Base-by-base conservation (phyloP, 2,888 invertebrate genomes). In the Iphiclides podalirius region DNA sequence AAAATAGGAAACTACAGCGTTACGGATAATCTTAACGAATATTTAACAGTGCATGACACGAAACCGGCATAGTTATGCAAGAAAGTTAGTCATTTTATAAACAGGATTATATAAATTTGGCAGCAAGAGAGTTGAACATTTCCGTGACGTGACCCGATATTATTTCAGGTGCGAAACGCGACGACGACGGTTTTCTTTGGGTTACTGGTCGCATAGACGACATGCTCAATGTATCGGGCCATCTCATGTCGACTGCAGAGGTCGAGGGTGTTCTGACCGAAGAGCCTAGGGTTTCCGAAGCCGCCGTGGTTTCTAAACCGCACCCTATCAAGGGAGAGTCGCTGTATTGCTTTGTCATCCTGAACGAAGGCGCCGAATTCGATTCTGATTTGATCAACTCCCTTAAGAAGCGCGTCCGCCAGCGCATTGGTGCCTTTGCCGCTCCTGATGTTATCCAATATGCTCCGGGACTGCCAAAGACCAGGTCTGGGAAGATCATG, bases 401-500 rank as follows among this genome's bases (percentile, higher is more conserved):
- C 59, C 83, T 97, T 11, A 96, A 94, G 74, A 92, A 91, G 59
- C 80, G 92, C 86, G 97, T 99, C 0, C 92, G 99, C 38, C 93
- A 93, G 60, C 94, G 95, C 66, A 99, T 99, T 63, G 99, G 99
- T 1, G 95, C 98, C 0, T 98, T 99, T 77, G 99, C 99, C 0
- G 93, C 95, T 64, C 99, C 99, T 0, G 99, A 99, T 74, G 92
- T 94, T 28, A 94, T 99, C 50, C 99, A 99, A 62, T 92, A 96
- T 75, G 98, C 98, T 0, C 96, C 98, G 0, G 95, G 94, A 0
- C 88, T 99, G 55, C 99, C 99, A 0, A 98, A 99, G 84, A 98
- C 98, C 0, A 91, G 98, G 39, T 98, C 98, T 0, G 99, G 99
- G 1, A 99, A 99, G 87, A 98, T 99, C 53, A 98, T 99, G 96